Evolutionary conservation across 2,888 invertebrate species (phyloP), one percentile per base, ranked within the genome.

Genomic region (Noctua janthina): DNA sequence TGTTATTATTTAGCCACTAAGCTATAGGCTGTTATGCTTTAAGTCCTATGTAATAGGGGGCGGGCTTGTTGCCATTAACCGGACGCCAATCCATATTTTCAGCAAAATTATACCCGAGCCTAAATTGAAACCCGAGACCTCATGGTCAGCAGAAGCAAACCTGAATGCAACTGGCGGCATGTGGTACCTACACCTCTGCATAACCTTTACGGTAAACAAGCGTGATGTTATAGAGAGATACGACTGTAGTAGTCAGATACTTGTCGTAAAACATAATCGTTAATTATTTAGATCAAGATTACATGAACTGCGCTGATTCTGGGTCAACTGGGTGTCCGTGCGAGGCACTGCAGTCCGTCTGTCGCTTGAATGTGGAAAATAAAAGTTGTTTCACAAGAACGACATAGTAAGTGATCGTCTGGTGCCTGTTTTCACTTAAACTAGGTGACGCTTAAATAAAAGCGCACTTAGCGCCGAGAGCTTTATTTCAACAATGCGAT

Each of bases 341-440:
- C 64, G 23, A 49, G 23, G 64, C 43, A 66, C 69, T 69, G 39
- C 59, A 70, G 20, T 64, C 6, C 0, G 0, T 66, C 5, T 20
- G 69, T 71, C 73, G 59, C n/a, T 64, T 75, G 1, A 51, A 66
- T 64, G 67, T 82, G 49, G 69, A 35, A 76, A 39, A 83, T 83
- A 77, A 76, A 83, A 73, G 54, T 69, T n/a, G 77, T 87, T 84
- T 83, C 73, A 51, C 68, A 83, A 83, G 49, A 76, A n/a, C 20
- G 11, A 49, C 54, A 15, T 54, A 39, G 15, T 35, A 11, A 29
- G 46, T 35, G 35, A 13, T n/a, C 15, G 43, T 8, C 15, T n/a
- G 66, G 7, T 29, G 8, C 1, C 15, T 15, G 35, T 20, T 64
- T 39, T 64, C 20, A 35, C 35, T 20, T 1, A 35, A 8, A 62